Evolutionary conservation across 2,113 vertebrate genomes (phyloP).

Genomic region (Sapajus apella): DNA sequence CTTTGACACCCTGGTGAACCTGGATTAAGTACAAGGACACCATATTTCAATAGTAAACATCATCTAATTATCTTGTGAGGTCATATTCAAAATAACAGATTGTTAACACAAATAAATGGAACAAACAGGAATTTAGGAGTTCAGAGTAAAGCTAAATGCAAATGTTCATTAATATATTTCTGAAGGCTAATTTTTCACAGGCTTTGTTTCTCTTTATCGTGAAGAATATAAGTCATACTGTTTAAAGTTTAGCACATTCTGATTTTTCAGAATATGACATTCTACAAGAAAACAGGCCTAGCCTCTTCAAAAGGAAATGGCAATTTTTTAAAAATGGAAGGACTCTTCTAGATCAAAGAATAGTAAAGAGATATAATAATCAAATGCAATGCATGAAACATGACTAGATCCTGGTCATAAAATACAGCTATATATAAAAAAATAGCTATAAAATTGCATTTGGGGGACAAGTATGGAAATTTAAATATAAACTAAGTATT

Average conservation of each 20-base stretch:
- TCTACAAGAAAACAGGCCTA: conserved; percentile 29
- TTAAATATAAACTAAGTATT: background rate
- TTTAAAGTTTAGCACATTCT: conserved; percentile 27
- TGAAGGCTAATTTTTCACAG: conserved; percentile 31
- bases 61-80: background rate
- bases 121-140: background rate
- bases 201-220: conserved; percentile 27
- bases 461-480: background rate
- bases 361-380: background rate
- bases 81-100: conserved; percentile 29
- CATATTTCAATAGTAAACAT: conserved; percentile 46
- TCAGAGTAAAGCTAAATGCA: conserved; percentile 18
- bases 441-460: conserved; percentile 34
- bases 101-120: conserved; percentile 37
- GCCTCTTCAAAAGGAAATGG: conserved; percentile 38
- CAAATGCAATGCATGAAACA: background rate
- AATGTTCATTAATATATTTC: conserved; percentile 5
- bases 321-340: background rate
- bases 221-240: conserved; percentile 13
- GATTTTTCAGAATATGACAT: conserved; percentile 37
- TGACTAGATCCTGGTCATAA: conserved; percentile 18
- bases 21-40: conserved; percentile 72
- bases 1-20: conserved; percentile 93
- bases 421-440: background rate
- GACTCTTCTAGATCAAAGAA: conserved; percentile 7